These are phyloP conservation scores for Rhynchomys soricoides DNA, from an alignment of 2,113 vertebrate genomes.

Conservation along the genomic window DNA sequence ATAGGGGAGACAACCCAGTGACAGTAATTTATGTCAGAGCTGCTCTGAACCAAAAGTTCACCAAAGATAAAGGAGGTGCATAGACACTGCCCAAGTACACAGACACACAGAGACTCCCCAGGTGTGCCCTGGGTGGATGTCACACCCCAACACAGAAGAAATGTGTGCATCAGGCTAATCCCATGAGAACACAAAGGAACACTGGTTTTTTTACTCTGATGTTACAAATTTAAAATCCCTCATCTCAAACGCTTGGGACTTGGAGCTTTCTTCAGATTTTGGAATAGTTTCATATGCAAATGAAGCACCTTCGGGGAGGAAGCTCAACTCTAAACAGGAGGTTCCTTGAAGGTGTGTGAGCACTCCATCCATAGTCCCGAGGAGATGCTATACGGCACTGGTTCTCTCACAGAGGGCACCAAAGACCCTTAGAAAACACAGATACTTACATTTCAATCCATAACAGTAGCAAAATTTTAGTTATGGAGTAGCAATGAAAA, in stretches of 20 bases:
- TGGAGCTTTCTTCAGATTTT: neutral
- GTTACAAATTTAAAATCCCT: neutral
- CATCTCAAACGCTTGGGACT: neutral
- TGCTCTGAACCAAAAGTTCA: neutral
- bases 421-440: neutral
- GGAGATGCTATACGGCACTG: no score
- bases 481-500: neutral
- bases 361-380: no score
- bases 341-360: neutral
- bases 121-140: neutral
- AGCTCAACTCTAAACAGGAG: neutral
- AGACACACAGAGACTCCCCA: neutral
- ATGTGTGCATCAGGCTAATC: neutral
- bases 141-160: neutral
- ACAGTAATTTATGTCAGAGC: rapidly evolving
- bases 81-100: neutral
- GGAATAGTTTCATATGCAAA: neutral
- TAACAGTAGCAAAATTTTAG: neutral
- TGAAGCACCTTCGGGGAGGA: neutral
- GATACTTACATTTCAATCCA: neutral
- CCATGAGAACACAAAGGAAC: rapidly evolving
- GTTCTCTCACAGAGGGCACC: neutral
- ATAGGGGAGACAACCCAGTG: neutral
- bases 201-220: neutral
- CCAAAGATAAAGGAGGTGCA: neutral